These are phyloP conservation scores for Ischnura elegans DNA, from an alignment of 2,888 invertebrate genomes.

Conservation along the genomic window DNA sequence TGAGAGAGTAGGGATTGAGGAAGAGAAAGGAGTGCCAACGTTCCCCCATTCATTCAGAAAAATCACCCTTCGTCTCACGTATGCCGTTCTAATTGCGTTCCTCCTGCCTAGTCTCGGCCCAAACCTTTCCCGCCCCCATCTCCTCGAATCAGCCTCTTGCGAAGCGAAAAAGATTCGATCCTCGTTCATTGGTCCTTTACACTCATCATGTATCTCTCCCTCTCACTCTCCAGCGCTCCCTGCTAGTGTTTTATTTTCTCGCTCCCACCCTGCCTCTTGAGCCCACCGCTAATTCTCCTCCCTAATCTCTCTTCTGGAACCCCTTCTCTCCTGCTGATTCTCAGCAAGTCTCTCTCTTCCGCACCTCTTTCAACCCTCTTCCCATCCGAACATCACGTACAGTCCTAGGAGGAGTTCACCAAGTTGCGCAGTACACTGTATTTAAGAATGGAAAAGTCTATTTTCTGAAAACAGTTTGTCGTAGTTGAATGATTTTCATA, in stretches of 20 bases:
- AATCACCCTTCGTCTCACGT: constrained; percentile 55
- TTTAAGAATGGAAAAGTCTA: too few species aligned
- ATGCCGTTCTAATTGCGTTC: constrained; percentile 52
- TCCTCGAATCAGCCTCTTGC: background rate
- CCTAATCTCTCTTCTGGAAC: constrained; percentile 46
- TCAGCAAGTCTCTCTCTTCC: background rate
- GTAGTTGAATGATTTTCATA: too few species aligned
- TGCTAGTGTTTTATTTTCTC: background rate
- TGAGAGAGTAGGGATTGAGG: background rate
- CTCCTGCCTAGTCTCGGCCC: background rate
- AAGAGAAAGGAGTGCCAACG: background rate
- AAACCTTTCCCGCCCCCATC: background rate
- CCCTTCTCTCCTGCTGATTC: background rate
- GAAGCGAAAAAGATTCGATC: constrained; percentile 31
- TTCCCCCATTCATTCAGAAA: constrained; percentile 54
- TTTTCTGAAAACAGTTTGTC: too few species aligned
- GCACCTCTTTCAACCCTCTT: background rate
- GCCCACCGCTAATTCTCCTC: constrained; percentile 36
- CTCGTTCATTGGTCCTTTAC: constrained; percentile 61
- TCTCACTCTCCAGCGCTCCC: background rate
- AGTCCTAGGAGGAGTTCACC: too few species aligned
- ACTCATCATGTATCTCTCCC: constrained; percentile 54
- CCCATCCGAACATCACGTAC: background rate
- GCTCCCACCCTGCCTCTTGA: background rate
- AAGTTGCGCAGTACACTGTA: too few species aligned